Conservation (phyloP, 2,888 invertebrate genomes). For the Macaria liturata region DNA sequence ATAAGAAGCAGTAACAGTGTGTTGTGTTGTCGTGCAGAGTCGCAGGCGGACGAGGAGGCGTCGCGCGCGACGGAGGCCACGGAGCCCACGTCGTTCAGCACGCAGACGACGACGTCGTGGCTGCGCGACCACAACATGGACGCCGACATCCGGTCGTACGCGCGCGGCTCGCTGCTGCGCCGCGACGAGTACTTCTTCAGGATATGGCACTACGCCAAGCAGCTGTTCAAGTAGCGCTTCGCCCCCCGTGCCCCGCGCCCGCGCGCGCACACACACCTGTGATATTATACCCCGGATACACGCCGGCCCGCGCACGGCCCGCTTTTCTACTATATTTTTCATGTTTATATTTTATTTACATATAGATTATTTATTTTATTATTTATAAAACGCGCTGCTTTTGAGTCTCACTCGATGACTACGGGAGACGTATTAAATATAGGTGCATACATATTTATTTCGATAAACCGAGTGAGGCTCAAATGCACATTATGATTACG, state of each 20-base stretch:
- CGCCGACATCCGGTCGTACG: conserved; percentile 95
- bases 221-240: conserved; percentile 88
- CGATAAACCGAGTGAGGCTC: conserved; percentile 69
- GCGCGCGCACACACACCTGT: conserved; percentile 60
- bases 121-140: conserved; percentile 96
- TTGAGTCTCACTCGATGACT: conserved; percentile 62
- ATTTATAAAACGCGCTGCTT: conserved; percentile 46
- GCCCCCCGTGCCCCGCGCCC: conserved; percentile 52
- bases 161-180: conserved; percentile 91
- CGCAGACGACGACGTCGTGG: conserved; percentile 97
- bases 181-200: conserved; percentile 98
- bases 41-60: conserved; percentile 69
- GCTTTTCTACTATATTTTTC: conserved; percentile 56
- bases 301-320: conserved; percentile 46
- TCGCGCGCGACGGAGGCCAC: conserved; percentile 85
- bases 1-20: too few species aligned
- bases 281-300: conserved; percentile 69
- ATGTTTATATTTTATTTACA: conserved; percentile 48
- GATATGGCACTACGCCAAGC: conserved; percentile 94
- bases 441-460: conserved; percentile 70
- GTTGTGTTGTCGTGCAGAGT: conserved; percentile 46
- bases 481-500: conserved; percentile 46
- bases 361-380: conserved; percentile 66
- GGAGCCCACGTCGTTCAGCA: conserved; percentile 93
- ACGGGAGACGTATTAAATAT: conserved; percentile 77